Evolutionary conservation across 2,113 vertebrate genomes (phyloP).

Genomic region (Austrofundulus limnaeus): DNA sequence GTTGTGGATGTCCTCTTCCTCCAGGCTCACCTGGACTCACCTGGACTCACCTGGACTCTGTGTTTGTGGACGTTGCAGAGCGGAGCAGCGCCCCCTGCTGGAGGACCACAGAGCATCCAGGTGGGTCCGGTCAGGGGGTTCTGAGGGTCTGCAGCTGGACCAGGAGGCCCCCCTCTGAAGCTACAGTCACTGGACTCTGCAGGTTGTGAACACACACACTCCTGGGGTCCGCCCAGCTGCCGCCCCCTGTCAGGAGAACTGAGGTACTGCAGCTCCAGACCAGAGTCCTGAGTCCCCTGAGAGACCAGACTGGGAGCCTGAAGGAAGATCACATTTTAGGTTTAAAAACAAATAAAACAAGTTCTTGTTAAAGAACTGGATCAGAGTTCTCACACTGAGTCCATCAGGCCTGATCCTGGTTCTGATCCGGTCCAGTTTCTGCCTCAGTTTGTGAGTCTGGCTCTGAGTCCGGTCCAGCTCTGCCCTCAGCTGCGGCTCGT

Average conservation of each 20-base stretch:
- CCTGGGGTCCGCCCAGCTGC: conserved; percentile 24
- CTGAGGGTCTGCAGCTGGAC: conserved; percentile 34
- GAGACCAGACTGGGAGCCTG: conserved; percentile 84
- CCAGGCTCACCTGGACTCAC: no score
- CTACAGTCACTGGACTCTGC: conserved; percentile 55
- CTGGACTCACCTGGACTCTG: conserved; percentile 27
- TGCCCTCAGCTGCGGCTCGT: no score
- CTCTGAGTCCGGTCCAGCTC: no score
- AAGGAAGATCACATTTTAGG: no score
- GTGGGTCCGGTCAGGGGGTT: background rate
- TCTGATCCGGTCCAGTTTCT: no score
- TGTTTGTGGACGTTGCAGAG: conserved; percentile 57
- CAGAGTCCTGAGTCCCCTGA: conserved; percentile 86
- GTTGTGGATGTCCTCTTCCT: no score
- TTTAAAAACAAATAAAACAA: no score
- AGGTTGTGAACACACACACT: background rate
- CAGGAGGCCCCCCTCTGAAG: conserved; percentile 56
- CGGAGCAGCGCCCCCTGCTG: conserved; percentile 69
- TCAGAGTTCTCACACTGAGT: no score
- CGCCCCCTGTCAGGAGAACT: conserved; percentile 65
- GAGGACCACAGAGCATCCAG: conserved; percentile 52
- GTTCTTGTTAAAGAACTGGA: no score
- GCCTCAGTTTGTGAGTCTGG: no score
- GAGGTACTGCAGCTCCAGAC: conserved; percentile 78
- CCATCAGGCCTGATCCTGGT: no score